These are phyloP conservation scores for Blera fallax DNA, from an alignment of 2,888 invertebrate genomes.

Conservation along the genomic window DNA sequence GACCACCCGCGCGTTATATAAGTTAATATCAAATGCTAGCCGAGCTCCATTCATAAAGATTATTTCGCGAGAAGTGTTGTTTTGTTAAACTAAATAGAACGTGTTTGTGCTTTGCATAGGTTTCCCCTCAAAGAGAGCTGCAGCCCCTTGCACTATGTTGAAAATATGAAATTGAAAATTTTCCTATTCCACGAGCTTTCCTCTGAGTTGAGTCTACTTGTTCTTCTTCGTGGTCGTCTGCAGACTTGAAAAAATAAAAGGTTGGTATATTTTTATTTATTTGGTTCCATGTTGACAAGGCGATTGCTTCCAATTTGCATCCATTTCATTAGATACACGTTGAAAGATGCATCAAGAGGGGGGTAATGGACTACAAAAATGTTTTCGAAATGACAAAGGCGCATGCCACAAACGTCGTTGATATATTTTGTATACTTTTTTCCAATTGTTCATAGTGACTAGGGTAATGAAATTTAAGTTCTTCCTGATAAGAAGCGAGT, in stretches of 20 bases:
- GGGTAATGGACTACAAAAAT: background rate
- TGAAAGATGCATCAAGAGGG: too few relatives aligned
- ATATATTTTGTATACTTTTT: conserved; percentile 21
- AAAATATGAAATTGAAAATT: conserved; percentile 30
- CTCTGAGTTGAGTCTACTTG: conserved; percentile 4
- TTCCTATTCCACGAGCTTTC: conserved; percentile 22
- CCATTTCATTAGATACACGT: conserved; percentile 20
- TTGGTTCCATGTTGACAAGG: conserved; percentile 5
- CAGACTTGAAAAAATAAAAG: conserved; percentile 8
- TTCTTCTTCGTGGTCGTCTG: background rate
- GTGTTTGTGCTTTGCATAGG: conserved; percentile 23
- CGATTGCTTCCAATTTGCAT: conserved; percentile 2
- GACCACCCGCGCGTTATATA: conserved; percentile 69
- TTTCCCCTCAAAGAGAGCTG: conserved; percentile 1
- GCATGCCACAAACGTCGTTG: conserved; percentile 60
- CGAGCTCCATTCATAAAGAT: conserved; percentile 57
- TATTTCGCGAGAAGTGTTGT: conserved; percentile 58
- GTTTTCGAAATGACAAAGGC: conserved; percentile 40
- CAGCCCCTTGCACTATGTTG: conserved; percentile 32
- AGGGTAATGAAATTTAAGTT: conserved; percentile 33
- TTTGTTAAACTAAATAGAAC: conserved; percentile 23
- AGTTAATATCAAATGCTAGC: conserved; percentile 46
- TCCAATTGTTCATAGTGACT: background rate
- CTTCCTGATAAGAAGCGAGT: conserved; percentile 17
- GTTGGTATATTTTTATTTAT: conserved; percentile 52